These are phyloP conservation scores for Nomada flava DNA, from an alignment of 2,888 invertebrate genomes.

Conservation along the genomic window DNA sequence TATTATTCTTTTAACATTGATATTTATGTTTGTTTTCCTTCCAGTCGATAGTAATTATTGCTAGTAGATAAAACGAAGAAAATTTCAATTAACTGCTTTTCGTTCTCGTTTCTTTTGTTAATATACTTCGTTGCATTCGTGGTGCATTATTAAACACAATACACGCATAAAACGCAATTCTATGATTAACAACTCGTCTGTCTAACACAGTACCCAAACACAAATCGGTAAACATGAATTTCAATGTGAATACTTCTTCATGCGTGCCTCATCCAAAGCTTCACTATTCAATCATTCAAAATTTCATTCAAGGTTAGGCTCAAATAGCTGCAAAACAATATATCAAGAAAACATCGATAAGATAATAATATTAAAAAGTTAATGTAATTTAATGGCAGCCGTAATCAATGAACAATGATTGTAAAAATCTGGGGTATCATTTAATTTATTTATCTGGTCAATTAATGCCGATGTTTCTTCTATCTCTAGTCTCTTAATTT, in stretches of 20 bases:
- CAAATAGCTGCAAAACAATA: too few relatives aligned
- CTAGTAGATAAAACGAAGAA: too few relatives aligned
- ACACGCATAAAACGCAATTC: conserved; percentile 37
- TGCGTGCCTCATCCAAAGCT: neutral
- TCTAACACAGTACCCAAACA: conserved; percentile 45
- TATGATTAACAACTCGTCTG: neutral
- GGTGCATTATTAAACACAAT: neutral
- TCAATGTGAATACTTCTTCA: conserved; percentile 22
- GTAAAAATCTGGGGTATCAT: too few relatives aligned
- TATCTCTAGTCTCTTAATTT: too few relatives aligned
- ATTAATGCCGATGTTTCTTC: too few relatives aligned
- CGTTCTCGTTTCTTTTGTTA: neutral
- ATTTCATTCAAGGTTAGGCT: neutral
- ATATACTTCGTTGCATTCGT: neutral
- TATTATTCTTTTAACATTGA: too few relatives aligned
- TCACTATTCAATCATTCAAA: conserved; percentile 15
- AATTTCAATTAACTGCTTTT: neutral
- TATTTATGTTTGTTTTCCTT: too few relatives aligned
- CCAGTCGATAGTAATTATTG: too few relatives aligned
- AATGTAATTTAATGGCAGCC: neutral
- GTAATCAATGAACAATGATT: neutral
- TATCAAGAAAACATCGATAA: neutral
- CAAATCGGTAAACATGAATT: conserved; percentile 30
- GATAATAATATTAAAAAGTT: neutral
- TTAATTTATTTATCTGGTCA: too few relatives aligned